Evolutionary conservation across 2,113 vertebrate species (phyloP), one percentile per base, ranked within the genome.

Genomic region (Caracal caracal): DNA sequence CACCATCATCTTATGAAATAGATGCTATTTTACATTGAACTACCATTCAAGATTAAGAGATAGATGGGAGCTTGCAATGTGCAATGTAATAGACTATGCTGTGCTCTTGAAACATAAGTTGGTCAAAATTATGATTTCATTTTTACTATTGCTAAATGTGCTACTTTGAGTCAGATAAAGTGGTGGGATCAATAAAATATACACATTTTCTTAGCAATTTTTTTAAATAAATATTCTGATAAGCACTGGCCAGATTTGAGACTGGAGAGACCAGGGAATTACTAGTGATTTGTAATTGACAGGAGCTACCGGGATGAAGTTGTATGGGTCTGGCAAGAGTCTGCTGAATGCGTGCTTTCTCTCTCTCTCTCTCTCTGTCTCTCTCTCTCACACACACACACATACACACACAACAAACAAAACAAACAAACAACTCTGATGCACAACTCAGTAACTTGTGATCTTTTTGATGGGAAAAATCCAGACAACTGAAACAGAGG

Each of bases 251-350:
- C 33, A 85, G 6, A 43, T 5, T 40, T 43, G 5, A 84, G 15
- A 87, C 5, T 63, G 1, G 22, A 63, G 17, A 24, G 15, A 26
- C 2, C 0, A 47, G 2, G 17, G 30, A 76, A 85, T 13, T 82
- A 4, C 5, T 84, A 53, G 7, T 71, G 6, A 15, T 63, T 83
- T 79, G 20, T 16, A 70, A 49, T 19, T 17, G 19, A 35, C 6
- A 68, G 17, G 5, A 76, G 0, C 19, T 24, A 30, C 12, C 19
- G 8, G 3, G 1, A 2, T 81, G 0, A 6, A 71, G 12, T 9
- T n/a, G 5, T 6, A 37, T 7, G 15, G 71, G 56, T 30, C 28
- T 79, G 37, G 33, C 40, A 83, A 51, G 22, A 85, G 6, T 2
- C 49, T 81, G 30, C 11, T 40, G 26, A 61, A 30, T 15, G 33